phyloP scores from a whole-genome alignment of 2,113 vertebrate genomes.

The Saiga tatarica region DNA sequence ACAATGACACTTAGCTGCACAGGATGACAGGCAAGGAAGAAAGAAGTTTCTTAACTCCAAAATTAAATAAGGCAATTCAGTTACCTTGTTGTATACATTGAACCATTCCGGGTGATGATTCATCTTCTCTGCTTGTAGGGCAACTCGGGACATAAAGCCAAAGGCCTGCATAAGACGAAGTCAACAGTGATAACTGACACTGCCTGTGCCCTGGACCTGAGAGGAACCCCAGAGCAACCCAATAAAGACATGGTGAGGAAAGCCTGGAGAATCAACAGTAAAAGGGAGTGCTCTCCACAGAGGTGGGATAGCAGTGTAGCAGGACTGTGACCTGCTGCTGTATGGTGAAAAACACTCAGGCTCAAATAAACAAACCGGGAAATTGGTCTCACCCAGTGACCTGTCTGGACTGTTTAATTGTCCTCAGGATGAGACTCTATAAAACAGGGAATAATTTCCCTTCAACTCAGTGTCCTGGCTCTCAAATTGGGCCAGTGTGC shows the following conservation, averaged over 20 bases:
- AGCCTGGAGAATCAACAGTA: not conserved
- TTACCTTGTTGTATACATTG: constrained; percentile 98
- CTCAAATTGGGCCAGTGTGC: not conserved
- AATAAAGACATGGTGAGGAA: not conserved
- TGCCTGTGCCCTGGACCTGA: not conserved
- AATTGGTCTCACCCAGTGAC: constrained; percentile 71
- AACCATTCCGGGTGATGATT: constrained; percentile 99
- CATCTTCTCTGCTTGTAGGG: constrained; percentile 98
- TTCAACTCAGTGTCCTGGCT: not conserved
- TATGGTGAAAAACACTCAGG: constrained; percentile 33
- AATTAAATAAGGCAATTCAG: not conserved
- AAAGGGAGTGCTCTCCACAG: constrained; percentile 3
- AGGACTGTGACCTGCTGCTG: constrained; percentile 32
- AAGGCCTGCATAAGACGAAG: constrained; percentile 87
- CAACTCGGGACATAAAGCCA: constrained; percentile 97
- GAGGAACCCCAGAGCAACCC: not conserved
- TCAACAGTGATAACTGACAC: constrained; percentile 32
- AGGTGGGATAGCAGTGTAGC: not conserved
- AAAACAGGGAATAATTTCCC: constrained; percentile 54
- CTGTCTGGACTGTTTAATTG: constrained; percentile 65
- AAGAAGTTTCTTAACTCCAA: not conserved
- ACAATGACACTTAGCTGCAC: not conserved
- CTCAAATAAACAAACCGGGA: constrained; percentile 69
- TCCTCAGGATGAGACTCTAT: constrained; percentile 45
- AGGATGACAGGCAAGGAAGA: not conserved